A percentile compares a stretch with the other conserved stretches of the same genome.
These are phyloP conservation scores for Carettochelys insculpta DNA, from an alignment of 2,113 vertebrate genomes.

Conservation along the genomic window DNA sequence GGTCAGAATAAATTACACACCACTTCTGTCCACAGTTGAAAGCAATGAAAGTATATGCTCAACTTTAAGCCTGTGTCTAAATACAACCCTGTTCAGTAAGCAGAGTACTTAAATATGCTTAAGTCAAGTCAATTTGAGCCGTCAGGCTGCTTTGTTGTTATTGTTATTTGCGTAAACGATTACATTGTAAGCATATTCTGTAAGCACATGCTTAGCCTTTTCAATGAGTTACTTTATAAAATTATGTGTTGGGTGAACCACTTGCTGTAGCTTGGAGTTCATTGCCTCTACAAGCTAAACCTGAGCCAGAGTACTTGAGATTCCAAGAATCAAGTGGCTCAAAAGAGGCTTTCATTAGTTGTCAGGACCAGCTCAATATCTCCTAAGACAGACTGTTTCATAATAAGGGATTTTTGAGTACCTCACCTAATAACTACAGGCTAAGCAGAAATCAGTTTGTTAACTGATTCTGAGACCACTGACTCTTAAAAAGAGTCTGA, in stretches of 20 bases:
- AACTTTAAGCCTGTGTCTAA: background rate
- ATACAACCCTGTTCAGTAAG: background rate
- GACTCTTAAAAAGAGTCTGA: constrained; percentile 36
- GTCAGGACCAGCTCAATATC: background rate
- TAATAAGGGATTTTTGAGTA: constrained; percentile 37
- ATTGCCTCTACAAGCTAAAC: background rate
- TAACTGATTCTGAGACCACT: background rate
- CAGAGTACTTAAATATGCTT: background rate
- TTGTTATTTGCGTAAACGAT: background rate
- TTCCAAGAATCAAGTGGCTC: background rate
- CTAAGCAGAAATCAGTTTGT: constrained; percentile 33
- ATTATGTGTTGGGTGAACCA: background rate
- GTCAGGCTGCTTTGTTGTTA: background rate
- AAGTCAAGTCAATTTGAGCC: background rate
- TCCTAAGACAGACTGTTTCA: constrained; percentile 3
- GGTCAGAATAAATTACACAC: background rate
- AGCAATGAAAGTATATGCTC: background rate
- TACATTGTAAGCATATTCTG: background rate
- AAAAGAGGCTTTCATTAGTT: background rate
- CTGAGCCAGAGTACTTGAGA: background rate
- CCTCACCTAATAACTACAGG: constrained; percentile 1
- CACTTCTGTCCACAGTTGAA: background rate
- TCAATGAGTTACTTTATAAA: background rate
- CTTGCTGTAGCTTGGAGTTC: background rate
- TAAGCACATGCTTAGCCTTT: constrained; percentile 11